Conservation (phyloP, 1,140 invertebrate species). For the Vanessa atalanta region DNA sequence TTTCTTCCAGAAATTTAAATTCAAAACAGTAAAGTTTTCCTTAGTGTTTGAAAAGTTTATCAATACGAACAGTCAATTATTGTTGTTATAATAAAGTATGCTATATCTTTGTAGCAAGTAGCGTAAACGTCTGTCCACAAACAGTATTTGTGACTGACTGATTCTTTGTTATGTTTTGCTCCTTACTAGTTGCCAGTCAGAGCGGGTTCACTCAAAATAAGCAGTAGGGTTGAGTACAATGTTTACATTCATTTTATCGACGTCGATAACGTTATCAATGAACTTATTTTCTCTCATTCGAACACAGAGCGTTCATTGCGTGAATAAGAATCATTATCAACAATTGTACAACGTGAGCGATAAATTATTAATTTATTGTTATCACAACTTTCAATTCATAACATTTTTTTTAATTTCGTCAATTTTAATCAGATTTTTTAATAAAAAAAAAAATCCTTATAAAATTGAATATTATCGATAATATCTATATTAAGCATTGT, state of each 20-base stretch:
- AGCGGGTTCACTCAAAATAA: constrained; percentile 60
- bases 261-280: constrained; percentile 54
- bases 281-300: constrained; percentile 18
- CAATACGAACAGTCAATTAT: not conserved
- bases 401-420: not conserved
- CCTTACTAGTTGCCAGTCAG: constrained; percentile 56
- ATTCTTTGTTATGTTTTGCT: constrained; percentile 76
- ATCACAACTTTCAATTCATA: not conserved
- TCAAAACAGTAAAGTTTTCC: constrained; percentile 37
- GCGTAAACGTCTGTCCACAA: constrained; percentile 48
- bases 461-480: constrained; percentile 44
- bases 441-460: not conserved
- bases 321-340: constrained; percentile 9
- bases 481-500: constrained; percentile 8
- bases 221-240: constrained; percentile 56
- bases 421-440: not conserved
- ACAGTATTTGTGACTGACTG: constrained; percentile 76
- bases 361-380: not conserved
- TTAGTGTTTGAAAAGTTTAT: not conserved
- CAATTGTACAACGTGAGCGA: not conserved
- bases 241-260: constrained; percentile 74
- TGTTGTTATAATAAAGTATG: constrained; percentile 7
- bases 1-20: not conserved
- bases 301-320: not conserved
- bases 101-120: constrained; percentile 9